Base-by-base conservation (phyloP, 2,888 invertebrate species). In the Mimas tiliae region DNA sequence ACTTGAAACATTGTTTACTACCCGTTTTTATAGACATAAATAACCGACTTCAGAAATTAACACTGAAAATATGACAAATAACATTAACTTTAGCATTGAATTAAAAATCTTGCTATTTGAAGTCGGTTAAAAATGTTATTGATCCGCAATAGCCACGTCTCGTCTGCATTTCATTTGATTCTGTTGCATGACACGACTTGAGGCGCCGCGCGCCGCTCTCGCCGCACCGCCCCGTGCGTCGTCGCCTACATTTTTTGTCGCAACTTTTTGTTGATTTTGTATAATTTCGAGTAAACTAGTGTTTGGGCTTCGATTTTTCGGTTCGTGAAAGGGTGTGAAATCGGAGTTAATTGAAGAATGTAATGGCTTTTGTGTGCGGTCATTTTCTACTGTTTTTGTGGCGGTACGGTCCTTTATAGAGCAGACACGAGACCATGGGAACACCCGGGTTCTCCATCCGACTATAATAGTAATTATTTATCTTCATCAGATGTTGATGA, bases 291-390 rank as follows among this genome's bases (percentile, higher is more conserved):
- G 87, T 90, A 93, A 93, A 91, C 93, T 91, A 93, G 92, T 93
- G 93, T 93, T 93, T 93, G 93, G 90, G 85, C 88, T 93, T 89
- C 91, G 90, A 93, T 93, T 93, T 92, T 88, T 90, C 91, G 93
- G 93, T 93, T 93, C 93, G 89, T 93, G 91, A 93, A 91, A 90
- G 89, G 84, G 91, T 92, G 93, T 93, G 93, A 93, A 93, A 93
- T 93, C 84, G 88, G 72, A 91, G 84, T 90, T 93, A 93, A 93
- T 93, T 89, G 89, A 84, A 88, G 86, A 87, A 88, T 88, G 87
- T 85, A 90, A 91, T 88, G 83, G 86, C 86, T 88, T 89, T 91
- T 90, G 90, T 90, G 87, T 86, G 87, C 88, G 89, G 87, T 84
- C 87, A 91, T 82, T 90, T 89, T 88, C 83, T 84, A 84, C 75